Evolutionary conservation across 2,797 vertebrate genomes (phyloP).

Genomic region (Oophaga sylvatica): DNA sequence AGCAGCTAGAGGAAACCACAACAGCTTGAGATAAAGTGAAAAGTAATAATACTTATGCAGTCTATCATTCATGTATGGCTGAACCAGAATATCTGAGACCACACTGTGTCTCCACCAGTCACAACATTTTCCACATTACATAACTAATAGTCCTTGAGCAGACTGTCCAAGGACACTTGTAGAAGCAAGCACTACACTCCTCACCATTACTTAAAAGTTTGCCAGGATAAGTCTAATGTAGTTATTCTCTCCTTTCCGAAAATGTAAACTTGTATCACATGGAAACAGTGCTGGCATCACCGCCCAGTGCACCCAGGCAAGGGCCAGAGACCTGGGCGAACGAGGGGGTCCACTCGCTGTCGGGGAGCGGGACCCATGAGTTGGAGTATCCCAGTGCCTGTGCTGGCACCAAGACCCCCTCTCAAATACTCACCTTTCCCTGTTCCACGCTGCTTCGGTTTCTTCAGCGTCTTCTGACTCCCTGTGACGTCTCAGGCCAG

Average conservation of each 20-base stretch:
- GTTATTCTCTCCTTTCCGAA: background rate
- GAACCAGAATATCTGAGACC: background rate
- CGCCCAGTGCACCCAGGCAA: too few species aligned
- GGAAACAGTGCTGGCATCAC: background rate
- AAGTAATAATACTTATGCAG: background rate
- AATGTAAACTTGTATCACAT: background rate
- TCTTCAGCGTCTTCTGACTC: too few species aligned
- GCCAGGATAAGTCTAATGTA: background rate
- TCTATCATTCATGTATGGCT: background rate
- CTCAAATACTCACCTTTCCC: too few species aligned
- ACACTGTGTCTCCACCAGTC: background rate
- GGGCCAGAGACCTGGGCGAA: too few species aligned
- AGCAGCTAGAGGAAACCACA: background rate
- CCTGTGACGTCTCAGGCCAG: too few species aligned
- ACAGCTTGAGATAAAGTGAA: background rate
- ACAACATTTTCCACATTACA: slow-evolving; percentile 15
- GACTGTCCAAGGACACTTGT: background rate
- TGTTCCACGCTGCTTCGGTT: too few species aligned
- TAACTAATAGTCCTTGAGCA: background rate
- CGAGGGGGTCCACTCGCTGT: too few species aligned
- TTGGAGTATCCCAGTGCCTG: too few species aligned
- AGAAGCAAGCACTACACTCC: background rate
- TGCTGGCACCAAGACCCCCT: too few species aligned
- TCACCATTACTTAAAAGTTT: background rate
- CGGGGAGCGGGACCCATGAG: too few species aligned